Percentiles rank a stretch among this genome's conserved stretches.
phyloP scores from a whole-genome alignment of 2,888 invertebrate genomes.

The Petrolisthes cinctipes region DNA sequence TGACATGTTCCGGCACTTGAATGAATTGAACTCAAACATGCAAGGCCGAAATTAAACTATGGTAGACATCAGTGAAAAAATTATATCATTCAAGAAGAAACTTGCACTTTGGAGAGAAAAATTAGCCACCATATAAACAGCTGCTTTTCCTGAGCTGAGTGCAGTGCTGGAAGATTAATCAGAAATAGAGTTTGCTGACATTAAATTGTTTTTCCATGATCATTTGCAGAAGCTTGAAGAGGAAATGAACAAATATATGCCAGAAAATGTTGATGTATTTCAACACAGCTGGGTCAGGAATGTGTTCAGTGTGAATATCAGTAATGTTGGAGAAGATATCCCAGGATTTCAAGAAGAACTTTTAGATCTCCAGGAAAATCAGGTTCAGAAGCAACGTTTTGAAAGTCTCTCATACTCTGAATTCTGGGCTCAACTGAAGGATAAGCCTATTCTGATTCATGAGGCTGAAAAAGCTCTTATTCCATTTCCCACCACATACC shows the following conservation, averaged over 20 bases:
- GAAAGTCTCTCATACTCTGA: slow-evolving; percentile 14
- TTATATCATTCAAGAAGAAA: slow-evolving; percentile 35
- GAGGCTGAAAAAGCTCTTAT: slow-evolving; percentile 30
- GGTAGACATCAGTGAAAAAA: slow-evolving; percentile 45
- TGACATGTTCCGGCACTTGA: slow-evolving; percentile 41
- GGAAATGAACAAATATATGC: slow-evolving; percentile 11
- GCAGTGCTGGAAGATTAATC: slow-evolving; percentile 9
- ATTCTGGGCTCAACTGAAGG: slow-evolving; percentile 30
- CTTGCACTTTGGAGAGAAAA: slow-evolving; percentile 4
- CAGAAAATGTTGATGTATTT: background rate
- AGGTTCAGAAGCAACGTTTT: slow-evolving; percentile 34
- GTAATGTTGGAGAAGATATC: slow-evolving; percentile 38
- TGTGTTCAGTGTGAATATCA: slow-evolving; percentile 29
- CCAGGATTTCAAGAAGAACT: slow-evolving; percentile 38
- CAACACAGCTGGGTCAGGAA: slow-evolving; percentile 41
- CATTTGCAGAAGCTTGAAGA: background rate
- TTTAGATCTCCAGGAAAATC: slow-evolving; percentile 35
- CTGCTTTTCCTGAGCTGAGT: slow-evolving; percentile 12
- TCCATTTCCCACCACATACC: slow-evolving; percentile 35
- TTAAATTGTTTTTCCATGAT: background rate
- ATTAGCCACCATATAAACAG: background rate
- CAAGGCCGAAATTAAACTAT: slow-evolving; percentile 45
- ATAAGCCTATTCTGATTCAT: slow-evolving; percentile 21
- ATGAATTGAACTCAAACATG: slow-evolving; percentile 37
- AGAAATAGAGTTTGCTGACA: background rate